Percentiles rank a stretch among this genome's conserved stretches.
Conservation (phyloP, 2,888 invertebrate genomes). For the Thera obeliscata region DNA sequence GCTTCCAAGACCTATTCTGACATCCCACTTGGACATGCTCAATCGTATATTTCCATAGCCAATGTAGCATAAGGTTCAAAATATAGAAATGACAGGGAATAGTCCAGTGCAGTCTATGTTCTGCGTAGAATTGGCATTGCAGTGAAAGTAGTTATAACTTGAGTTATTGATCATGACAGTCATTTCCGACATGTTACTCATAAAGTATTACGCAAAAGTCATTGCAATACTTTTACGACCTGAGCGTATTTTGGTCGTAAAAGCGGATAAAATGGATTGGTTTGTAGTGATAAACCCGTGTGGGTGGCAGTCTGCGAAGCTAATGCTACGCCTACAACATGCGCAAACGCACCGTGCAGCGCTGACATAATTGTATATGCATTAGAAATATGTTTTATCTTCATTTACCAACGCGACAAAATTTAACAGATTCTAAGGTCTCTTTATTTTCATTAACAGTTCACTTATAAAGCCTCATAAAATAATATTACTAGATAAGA, state of each 20-base stretch:
- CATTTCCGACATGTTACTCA: neutral
- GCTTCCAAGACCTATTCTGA: slow-evolving; percentile 61
- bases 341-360: slow-evolving; percentile 42
- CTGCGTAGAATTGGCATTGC: neutral
- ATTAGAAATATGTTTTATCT: slow-evolving; percentile 43
- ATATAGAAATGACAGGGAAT: neutral
- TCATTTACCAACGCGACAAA: slow-evolving; percentile 44
- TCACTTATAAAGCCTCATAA: neutral
- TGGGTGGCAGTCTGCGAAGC: slow-evolving; percentile 50
- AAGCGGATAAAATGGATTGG: slow-evolving; percentile 38
- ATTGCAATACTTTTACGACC: slow-evolving; percentile 13
- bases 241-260: slow-evolving; percentile 29
- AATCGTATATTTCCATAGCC: slow-evolving; percentile 28
- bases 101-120: neutral
- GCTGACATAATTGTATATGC: slow-evolving; percentile 59
- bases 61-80: neutral
- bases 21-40: slow-evolving; percentile 49
- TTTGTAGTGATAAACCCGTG: slow-evolving; percentile 43
- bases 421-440: slow-evolving; percentile 25
- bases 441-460: neutral
- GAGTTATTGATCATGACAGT: neutral
- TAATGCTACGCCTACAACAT: slow-evolving; percentile 48
- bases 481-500: neutral
- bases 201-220: slow-evolving; percentile 19
- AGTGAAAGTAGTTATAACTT: neutral